Evolutionary conservation across 2,113 vertebrate species (phyloP).

Genomic region (Myiagra hebetior): DNA sequence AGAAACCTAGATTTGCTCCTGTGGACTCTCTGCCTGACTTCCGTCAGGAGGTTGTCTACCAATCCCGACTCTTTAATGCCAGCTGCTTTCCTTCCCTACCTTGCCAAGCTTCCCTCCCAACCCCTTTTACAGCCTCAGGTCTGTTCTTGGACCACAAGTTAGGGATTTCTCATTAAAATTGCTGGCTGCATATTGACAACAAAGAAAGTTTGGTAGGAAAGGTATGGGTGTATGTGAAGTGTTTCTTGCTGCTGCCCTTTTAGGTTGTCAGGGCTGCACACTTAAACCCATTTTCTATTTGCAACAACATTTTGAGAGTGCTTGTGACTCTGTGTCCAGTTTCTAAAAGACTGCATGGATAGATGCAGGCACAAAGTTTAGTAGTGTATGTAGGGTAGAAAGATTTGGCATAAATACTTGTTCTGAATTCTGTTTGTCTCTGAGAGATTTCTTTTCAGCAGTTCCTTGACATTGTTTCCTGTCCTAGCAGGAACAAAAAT

Average conservation of each 20-base stretch:
- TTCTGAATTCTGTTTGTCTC: neutral
- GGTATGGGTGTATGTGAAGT: rapidly evolving
- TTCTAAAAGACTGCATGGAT: neutral
- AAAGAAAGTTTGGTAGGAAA: neutral
- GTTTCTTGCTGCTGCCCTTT: neutral
- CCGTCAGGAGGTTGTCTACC: neutral
- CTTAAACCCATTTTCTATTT: neutral
- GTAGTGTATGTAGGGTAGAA: neutral
- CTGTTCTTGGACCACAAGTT: neutral
- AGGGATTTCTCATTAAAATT: neutral
- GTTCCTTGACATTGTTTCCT: neutral
- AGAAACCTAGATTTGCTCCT: neutral
- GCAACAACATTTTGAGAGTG: neutral
- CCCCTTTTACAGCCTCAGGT: neutral
- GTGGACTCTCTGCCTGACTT: neutral
- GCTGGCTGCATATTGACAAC: neutral
- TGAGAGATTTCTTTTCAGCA: neutral
- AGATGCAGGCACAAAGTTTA: neutral
- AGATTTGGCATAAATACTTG: neutral
- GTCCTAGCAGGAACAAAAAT: neutral
- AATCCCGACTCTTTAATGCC: neutral
- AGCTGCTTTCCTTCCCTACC: neutral
- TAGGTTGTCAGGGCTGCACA: neutral
- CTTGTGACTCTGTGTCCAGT: neutral
- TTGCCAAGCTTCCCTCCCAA: neutral